Conservation (phyloP, 2,888 invertebrate species). For the Orthosia gracilis region DNA sequence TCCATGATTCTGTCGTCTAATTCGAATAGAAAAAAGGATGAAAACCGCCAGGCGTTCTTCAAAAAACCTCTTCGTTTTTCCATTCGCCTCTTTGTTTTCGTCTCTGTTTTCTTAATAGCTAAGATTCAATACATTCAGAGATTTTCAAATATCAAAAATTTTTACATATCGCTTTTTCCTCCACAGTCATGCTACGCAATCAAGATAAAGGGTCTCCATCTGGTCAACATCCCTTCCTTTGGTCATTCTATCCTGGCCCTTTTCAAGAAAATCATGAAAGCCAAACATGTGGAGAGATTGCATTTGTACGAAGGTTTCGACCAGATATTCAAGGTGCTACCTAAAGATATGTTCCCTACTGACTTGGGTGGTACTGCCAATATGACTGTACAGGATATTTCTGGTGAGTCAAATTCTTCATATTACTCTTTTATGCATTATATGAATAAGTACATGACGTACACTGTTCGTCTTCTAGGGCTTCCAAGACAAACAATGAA, state of each 20-base stretch:
- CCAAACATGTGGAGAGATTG: constrained; percentile 77
- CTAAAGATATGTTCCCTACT: constrained; percentile 77
- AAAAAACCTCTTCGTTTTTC: too few relatives aligned
- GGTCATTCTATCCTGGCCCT: constrained; percentile 62
- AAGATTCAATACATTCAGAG: background rate
- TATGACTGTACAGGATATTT: constrained; percentile 63
- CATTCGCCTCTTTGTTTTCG: too few relatives aligned
- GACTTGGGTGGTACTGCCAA: constrained; percentile 78
- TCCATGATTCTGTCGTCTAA: too few relatives aligned
- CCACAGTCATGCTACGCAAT: constrained; percentile 56
- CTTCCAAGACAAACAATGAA: too few relatives aligned
- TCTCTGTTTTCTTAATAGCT: too few relatives aligned
- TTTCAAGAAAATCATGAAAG: constrained; percentile 79
- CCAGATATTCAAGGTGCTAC: constrained; percentile 71
- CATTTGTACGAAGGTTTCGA: constrained; percentile 64
- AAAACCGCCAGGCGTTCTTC: too few relatives aligned
- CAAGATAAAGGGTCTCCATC: constrained; percentile 72
- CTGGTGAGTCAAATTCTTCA: constrained; percentile 57
- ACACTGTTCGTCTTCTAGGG: too few relatives aligned
- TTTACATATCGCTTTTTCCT: background rate
- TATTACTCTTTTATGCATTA: background rate
- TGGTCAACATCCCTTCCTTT: constrained; percentile 79
- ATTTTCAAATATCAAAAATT: background rate
- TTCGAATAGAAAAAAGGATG: too few relatives aligned
- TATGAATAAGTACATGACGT: too few relatives aligned